Percentiles rank a stretch among this genome's conserved stretches.
These are phyloP conservation scores for Aspiorhynchus laticeps DNA, from an alignment of 2,113 vertebrate genomes.

Conservation along the genomic window DNA sequence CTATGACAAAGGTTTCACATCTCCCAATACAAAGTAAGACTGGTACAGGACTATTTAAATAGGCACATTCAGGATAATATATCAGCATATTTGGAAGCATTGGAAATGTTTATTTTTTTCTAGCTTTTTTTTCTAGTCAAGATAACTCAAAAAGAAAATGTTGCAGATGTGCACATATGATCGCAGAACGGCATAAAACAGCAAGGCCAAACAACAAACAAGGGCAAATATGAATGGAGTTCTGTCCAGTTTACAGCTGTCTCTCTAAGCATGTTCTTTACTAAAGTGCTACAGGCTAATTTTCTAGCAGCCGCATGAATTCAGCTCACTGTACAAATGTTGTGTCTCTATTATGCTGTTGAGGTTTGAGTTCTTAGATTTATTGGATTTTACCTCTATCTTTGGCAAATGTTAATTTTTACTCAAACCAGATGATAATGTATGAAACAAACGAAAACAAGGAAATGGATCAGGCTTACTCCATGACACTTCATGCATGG, in stretches of 20 bases:
- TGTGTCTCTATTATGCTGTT: conserved; percentile 31
- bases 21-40: conserved; percentile 38
- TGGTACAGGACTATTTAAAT: conserved; percentile 66
- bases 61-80: conserved; percentile 76
- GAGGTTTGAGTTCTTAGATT: conserved; percentile 50
- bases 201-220: conserved; percentile 43
- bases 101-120: conserved; percentile 53
- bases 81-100: conserved; percentile 74
- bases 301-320: conserved; percentile 50
- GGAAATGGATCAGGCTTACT: conserved; percentile 38
- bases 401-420: conserved; percentile 68
- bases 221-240: conserved; percentile 14
- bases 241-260: conserved; percentile 23
- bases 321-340: conserved; percentile 58
- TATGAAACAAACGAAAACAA: conserved; percentile 40
- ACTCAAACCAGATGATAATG: conserved; percentile 46
- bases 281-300: conserved; percentile 76
- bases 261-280: conserved; percentile 55
- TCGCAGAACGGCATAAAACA: conserved; percentile 51
- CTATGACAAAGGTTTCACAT: conserved; percentile 26
- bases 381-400: conserved; percentile 60
- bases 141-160: conserved; percentile 54
- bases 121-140: conserved; percentile 60
- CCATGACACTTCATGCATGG: conserved; percentile 45
- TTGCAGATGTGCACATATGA: conserved; percentile 51